Conservation (phyloP, 2,797 vertebrate genomes). For the Peromyscus attwateri region DNA sequence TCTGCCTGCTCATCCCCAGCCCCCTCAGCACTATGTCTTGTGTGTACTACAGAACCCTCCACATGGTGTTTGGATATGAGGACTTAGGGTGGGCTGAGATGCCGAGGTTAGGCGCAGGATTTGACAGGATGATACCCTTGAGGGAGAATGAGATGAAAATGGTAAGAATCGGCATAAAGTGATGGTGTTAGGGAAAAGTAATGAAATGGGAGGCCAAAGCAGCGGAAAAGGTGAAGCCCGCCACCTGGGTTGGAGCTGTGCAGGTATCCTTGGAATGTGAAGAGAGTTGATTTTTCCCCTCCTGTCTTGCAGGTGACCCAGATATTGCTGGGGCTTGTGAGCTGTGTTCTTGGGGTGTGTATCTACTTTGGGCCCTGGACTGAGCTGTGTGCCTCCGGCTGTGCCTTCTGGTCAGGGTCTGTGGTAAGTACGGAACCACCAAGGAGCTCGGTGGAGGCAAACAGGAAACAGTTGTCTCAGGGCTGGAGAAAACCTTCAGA, state of each 20-base stretch:
- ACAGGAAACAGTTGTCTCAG: not conserved
- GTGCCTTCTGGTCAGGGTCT: conserved; percentile 76
- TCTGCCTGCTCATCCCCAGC: too few species aligned
- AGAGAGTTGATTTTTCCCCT: not conserved
- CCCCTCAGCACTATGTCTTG: not conserved
- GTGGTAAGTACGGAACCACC: conserved; percentile 65
- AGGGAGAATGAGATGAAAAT: not conserved
- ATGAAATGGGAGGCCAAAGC: not conserved
- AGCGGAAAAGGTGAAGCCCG: not conserved
- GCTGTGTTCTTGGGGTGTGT: conserved; percentile 65
- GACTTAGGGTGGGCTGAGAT: not conserved
- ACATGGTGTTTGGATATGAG: not conserved
- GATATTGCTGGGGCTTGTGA: conserved; percentile 67
- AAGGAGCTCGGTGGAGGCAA: not conserved
- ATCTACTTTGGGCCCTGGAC: conserved; percentile 68
- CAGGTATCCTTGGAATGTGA: accelerated
- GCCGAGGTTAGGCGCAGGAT: not conserved
- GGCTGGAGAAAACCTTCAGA: too few species aligned
- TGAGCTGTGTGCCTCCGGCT: not conserved
- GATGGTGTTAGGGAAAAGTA: not conserved
- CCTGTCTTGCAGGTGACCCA: conserved; percentile 69
- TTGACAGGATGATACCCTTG: not conserved
- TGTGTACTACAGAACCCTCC: not conserved
- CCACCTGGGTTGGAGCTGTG: not conserved
- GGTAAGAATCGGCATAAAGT: not conserved